Percentiles rank a stretch among this genome's conserved stretches.
phyloP scores from a whole-genome alignment of 2,888 invertebrate species.

The Athrips mouffetella region DNA sequence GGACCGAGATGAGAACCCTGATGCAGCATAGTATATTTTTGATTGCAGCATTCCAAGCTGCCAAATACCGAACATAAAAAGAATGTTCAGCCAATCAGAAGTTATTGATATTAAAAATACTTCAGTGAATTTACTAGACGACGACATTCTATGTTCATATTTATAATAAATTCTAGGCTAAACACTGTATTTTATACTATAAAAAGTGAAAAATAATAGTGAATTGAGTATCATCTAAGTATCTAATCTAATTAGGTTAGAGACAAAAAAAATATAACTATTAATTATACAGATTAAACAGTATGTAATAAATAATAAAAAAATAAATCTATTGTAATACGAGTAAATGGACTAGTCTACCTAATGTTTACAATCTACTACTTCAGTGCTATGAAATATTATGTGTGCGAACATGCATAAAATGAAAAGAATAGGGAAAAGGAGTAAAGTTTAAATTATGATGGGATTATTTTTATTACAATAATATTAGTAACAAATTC shows the following conservation, averaged over 20 bases:
- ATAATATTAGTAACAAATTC: neutral
- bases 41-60: no score
- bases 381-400: conserved; percentile 14
- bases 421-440: conserved; percentile 11
- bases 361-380: conserved; percentile 2
- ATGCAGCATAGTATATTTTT: conserved; percentile 1
- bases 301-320: neutral
- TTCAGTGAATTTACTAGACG: no score
- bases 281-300: neutral
- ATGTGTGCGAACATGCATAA: conserved; percentile 24
- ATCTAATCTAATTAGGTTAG: no score
- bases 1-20: conserved; percentile 24
- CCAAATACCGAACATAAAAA: no score
- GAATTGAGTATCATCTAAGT: no score
- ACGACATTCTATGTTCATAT: no score
- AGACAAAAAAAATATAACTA: no score
- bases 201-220: no score
- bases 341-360: neutral
- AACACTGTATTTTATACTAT: no score
- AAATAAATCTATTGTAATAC: neutral
- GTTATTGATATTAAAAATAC: no score
- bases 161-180: no score
- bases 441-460: conserved; percentile 12
- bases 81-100: no score
- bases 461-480: neutral